phyloP scores from a whole-genome alignment of 2,113 vertebrate species.

The Gobio gobio region DNA sequence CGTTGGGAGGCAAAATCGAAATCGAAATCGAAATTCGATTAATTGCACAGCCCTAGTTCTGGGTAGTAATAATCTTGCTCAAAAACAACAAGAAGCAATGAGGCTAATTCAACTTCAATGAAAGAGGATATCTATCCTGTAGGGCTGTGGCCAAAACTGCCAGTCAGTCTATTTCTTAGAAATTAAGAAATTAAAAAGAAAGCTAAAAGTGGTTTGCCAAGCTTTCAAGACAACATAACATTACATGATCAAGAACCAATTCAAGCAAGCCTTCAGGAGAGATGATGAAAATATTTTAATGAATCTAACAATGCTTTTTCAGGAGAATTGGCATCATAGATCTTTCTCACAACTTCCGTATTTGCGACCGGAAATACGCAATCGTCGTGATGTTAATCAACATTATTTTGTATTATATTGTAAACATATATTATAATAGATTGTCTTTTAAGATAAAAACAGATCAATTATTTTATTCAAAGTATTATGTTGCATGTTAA shows the following conservation, averaged over 20 bases:
- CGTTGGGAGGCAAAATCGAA: too few species aligned
- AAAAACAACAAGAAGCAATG: background rate
- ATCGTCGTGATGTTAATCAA: too few species aligned
- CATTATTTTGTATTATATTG: too few species aligned
- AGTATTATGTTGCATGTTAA: too few species aligned
- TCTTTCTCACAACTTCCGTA: too few species aligned
- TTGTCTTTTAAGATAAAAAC: too few species aligned
- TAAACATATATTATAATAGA: too few species aligned
- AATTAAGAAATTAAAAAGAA: background rate
- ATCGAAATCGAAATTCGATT: too few species aligned
- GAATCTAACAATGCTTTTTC: background rate
- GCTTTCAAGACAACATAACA: background rate
- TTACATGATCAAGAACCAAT: background rate
- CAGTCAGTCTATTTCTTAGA: background rate
- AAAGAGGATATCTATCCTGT: background rate
- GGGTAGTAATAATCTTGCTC: background rate
- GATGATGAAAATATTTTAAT: background rate
- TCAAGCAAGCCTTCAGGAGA: background rate
- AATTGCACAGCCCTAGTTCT: too few species aligned
- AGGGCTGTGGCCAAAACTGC: background rate
- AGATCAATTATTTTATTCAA: too few species aligned
- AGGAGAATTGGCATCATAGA: background rate
- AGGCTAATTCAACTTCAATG: background rate
- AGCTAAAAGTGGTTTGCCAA: background rate
- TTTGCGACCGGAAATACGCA: too few species aligned